Conservation (phyloP, 2,888 invertebrate genomes). For the Ichneumon xanthorius region DNA sequence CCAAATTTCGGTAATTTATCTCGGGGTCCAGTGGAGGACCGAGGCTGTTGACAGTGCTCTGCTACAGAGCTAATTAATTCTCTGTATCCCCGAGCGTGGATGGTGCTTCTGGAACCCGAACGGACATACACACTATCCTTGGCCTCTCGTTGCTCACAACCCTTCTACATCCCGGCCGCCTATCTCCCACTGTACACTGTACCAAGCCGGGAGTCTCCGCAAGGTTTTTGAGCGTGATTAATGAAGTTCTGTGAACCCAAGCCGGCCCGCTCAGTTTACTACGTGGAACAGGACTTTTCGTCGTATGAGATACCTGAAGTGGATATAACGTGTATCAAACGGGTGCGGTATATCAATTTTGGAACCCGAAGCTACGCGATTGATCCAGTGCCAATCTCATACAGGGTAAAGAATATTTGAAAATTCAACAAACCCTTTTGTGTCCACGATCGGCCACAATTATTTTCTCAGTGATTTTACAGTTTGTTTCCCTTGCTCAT, state of each 20-base stretch:
- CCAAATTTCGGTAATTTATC: conserved; percentile 68
- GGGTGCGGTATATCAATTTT: conserved; percentile 53
- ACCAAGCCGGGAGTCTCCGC: conserved; percentile 42
- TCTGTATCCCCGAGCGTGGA: conserved; percentile 42
- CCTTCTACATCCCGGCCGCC: conserved; percentile 17
- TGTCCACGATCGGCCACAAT: neutral
- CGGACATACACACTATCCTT: conserved; percentile 43
- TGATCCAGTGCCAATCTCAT: conserved; percentile 31
- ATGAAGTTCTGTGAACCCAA: conserved; percentile 70
- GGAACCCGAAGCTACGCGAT: conserved; percentile 40
- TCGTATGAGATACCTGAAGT: conserved; percentile 21
- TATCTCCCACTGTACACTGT: conserved; percentile 15
- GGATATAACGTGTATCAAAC: conserved; percentile 35
- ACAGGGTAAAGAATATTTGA: neutral
- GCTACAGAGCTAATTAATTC: conserved; percentile 69
- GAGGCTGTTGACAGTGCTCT: conserved; percentile 63
- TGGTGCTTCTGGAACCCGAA: conserved; percentile 44
- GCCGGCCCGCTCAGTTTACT: conserved; percentile 11
- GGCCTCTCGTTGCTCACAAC: conserved; percentile 46
- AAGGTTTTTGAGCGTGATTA: conserved; percentile 72
- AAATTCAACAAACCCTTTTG: conserved; percentile 19
- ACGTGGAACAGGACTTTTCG: conserved; percentile 38
- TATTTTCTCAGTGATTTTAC: neutral
- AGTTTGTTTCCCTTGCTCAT: neutral
- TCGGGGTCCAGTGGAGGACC: conserved; percentile 27